Percentiles rank a stretch among this genome's conserved stretches.
Conservation (phyloP, 1,140 invertebrate genomes). For the Pseudachorutes palmiensis region DNA sequence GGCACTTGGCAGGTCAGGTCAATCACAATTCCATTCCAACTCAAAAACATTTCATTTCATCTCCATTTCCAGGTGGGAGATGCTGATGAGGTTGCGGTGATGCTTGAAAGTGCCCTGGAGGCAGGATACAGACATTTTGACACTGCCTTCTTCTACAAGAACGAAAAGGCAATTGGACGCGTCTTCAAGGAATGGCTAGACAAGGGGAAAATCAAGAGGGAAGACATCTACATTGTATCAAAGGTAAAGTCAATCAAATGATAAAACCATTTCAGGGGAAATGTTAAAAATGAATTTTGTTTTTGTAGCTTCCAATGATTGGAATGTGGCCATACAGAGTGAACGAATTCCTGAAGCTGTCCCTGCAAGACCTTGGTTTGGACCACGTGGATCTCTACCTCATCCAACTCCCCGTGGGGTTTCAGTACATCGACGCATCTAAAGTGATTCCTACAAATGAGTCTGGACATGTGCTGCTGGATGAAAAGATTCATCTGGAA, state of each 20-base stretch:
- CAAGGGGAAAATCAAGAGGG: constrained; percentile 40
- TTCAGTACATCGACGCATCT: constrained; percentile 37
- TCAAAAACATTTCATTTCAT: background rate
- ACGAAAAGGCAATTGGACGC: constrained; percentile 38
- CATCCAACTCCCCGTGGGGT: constrained; percentile 42
- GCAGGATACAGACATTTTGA: constrained; percentile 39
- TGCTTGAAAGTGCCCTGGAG: constrained; percentile 40
- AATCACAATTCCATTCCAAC: background rate
- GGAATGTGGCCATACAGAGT: constrained; percentile 54
- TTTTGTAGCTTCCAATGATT: constrained; percentile 39
- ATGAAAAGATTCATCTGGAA: constrained; percentile 58
- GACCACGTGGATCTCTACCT: constrained; percentile 71
- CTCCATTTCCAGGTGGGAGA: constrained; percentile 14
- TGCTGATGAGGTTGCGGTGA: constrained; percentile 39
- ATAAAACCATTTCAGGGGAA: too few species aligned
- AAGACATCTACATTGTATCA: constrained; percentile 44
- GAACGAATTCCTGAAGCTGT: constrained; percentile 61
- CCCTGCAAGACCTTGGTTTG: constrained; percentile 61
- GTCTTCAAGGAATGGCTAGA: constrained; percentile 40
- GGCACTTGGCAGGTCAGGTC: constrained; percentile 7
- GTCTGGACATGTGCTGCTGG: constrained; percentile 48
- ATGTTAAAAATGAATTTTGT: background rate
- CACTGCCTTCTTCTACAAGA: background rate
- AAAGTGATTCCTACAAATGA: constrained; percentile 27
- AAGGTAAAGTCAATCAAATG: constrained; percentile 41